phyloP scores from a whole-genome alignment of 2,113 vertebrate species.

The Labrus mixtus region DNA sequence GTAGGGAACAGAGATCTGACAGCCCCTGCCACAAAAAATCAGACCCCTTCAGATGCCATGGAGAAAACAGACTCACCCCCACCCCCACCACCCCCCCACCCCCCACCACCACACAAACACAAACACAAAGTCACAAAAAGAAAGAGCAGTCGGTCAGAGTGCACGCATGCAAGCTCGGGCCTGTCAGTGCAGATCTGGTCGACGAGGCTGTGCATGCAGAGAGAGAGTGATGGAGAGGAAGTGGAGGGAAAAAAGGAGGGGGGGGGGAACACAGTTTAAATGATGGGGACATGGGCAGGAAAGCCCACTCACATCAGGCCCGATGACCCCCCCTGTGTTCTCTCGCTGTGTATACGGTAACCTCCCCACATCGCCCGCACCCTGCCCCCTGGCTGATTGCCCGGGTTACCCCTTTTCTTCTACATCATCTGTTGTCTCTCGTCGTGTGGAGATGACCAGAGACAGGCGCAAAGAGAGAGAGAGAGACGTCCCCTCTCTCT shows the following conservation, averaged over 20 bases:
- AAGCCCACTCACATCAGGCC: slow-evolving; percentile 72
- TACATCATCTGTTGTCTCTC: slow-evolving; percentile 72
- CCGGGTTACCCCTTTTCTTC: slow-evolving; percentile 67
- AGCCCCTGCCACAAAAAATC: slow-evolving; percentile 96
- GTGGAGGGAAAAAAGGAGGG: slow-evolving; percentile 5
- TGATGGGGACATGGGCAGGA: slow-evolving; percentile 74
- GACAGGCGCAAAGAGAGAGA: slow-evolving; percentile 80
- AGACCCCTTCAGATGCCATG: slow-evolving; percentile 87
- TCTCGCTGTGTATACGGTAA: slow-evolving; percentile 30
- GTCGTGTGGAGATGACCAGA: slow-evolving; percentile 67
- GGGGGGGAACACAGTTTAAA: slow-evolving; percentile 58
- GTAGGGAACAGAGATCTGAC: slow-evolving; percentile 90
- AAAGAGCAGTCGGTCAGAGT: slow-evolving; percentile 95
- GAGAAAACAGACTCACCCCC: slow-evolving; percentile 81
- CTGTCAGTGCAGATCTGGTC: slow-evolving; percentile 71
- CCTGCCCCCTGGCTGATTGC: slow-evolving; percentile 73
- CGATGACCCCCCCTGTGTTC: slow-evolving; percentile 61
- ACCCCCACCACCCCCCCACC: too few relatives aligned
- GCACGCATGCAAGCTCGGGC: slow-evolving; percentile 85
- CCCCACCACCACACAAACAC: slow-evolving; percentile 47
- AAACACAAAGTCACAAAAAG: slow-evolving; percentile 86
- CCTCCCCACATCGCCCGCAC: slow-evolving; percentile 45
- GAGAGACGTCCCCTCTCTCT: slow-evolving; percentile 76
- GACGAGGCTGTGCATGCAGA: slow-evolving; percentile 48
- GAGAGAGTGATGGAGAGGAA: slow-evolving; percentile 45